A percentile compares a stretch with the other conserved stretches of the same genome.
phyloP scores from a whole-genome alignment of 2,113 vertebrate species.

The Thinocorus orbignyianus region DNA sequence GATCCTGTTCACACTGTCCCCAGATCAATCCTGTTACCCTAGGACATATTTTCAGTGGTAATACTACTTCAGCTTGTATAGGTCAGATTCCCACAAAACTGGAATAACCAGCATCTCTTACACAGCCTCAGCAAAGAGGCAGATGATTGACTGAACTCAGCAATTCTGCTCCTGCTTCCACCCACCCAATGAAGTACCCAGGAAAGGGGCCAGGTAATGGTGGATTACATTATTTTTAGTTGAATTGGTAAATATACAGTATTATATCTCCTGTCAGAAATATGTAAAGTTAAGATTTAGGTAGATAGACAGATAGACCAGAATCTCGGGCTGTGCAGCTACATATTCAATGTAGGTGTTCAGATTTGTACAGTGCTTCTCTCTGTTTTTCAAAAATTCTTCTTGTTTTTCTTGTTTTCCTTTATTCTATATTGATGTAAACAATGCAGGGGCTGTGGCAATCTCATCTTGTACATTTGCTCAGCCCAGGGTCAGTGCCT shows the following conservation, averaged over 20 bases:
- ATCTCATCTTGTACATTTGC: not conserved
- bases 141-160: not conserved
- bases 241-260: not conserved
- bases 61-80: not conserved
- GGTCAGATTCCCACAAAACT: not conserved
- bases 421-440: not conserved
- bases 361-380: not conserved
- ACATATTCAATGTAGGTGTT: not conserved
- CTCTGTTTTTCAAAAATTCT: not conserved
- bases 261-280: too few species aligned
- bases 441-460: not conserved
- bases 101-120: not conserved
- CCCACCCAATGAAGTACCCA: not conserved
- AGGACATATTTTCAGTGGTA: not conserved
- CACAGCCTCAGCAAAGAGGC: not conserved
- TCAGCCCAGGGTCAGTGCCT: not conserved
- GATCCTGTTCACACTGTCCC: not conserved
- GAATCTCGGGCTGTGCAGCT: not conserved
- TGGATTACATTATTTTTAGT: not conserved
- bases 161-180: not conserved
- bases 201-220: not conserved
- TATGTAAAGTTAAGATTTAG: too few species aligned
- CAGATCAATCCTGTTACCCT: not conserved
- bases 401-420: not conserved
- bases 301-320: too few species aligned